These are phyloP conservation scores for Prinia subflava DNA, from an alignment of 2,113 vertebrate species.

Conservation along the genomic window DNA sequence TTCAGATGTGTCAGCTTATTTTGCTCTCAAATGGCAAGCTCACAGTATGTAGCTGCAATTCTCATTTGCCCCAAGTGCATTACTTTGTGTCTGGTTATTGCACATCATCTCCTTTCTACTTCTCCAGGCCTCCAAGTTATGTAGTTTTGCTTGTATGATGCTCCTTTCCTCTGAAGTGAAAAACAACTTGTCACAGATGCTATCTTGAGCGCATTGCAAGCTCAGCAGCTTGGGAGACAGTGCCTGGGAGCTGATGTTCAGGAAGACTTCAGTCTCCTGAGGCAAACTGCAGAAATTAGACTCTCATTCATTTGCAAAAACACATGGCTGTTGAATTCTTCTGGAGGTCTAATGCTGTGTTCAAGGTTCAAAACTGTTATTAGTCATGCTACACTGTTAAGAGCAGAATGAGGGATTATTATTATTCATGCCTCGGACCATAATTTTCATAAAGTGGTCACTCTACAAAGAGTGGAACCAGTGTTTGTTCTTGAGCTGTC, in stretches of 20 bases:
- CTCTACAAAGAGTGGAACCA: neutral
- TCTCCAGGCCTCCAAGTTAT: neutral
- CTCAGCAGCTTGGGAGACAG: neutral
- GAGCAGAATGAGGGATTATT: neutral
- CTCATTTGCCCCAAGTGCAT: neutral
- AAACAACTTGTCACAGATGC: neutral
- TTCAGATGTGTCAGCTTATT: neutral
- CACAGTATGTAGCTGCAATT: neutral
- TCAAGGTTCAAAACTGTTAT: neutral
- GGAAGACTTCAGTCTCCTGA: neutral
- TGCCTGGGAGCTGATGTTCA: neutral
- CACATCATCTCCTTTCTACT: neutral
- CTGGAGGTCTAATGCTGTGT: neutral
- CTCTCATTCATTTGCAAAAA: neutral
- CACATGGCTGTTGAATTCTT: neutral
- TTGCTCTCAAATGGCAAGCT: neutral
- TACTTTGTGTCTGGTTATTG: neutral
- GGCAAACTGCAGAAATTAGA: neutral
- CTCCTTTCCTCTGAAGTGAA: neutral
- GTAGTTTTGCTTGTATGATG: neutral
- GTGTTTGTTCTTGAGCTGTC: neutral
- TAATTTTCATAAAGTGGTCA: neutral
- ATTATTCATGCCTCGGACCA: neutral
- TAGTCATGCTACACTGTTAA: neutral
- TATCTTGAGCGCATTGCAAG: neutral